Evolutionary conservation across 2,113 vertebrate species (phyloP), one percentile per base, ranked within the genome.

Genomic region (Callipepla squamata): DNA sequence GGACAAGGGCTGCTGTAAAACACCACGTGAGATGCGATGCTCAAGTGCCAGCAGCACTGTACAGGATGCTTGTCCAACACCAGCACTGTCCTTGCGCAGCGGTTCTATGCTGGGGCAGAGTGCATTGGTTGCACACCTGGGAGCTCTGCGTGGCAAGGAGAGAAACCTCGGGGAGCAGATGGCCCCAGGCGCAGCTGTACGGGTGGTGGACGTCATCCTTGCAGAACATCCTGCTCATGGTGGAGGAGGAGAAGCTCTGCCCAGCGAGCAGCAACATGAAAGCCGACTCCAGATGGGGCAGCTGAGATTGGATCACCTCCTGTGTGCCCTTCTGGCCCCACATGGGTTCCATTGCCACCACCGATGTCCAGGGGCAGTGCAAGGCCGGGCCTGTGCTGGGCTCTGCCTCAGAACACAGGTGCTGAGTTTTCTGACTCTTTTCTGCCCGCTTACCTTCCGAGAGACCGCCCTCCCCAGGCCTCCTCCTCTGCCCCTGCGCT

Each of bases 121-220:
- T 48, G 47, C 9, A 0, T 6, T 32, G 81, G 26, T 4, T 38
- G 7, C 4, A 6, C 48, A 5, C 34, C 70, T 26, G 7, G 13
- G 57, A 80, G 26, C 53, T 59, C 12, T 1, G 1, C 6, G 7
- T 8, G 21, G 45, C 79, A 30, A 1, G 55, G 21, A 26, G 11
- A 30, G 50, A 23, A 48, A 7, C 6, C 0, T 0, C 1, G 40
- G n/a, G n/a, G 15, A 66, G 30, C 47, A 14, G 15, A 6, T 8
- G 25, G 8, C 45, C 65, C 40, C 63, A 12, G 44, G 22, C 11
- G 11, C 68, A 30, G 59, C 4, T 7, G 42, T 5, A 21, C 30
- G 34, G 25, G 23, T 19, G 69, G 6, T 57, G 79, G 89, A 16
- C 58, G 13, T 22, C 6, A 6, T 9, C 72, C 55, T 57, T 57